Evolutionary conservation across 1,140 invertebrate genomes (phyloP).

Genomic region (Drosophila sulfurigaster): DNA sequence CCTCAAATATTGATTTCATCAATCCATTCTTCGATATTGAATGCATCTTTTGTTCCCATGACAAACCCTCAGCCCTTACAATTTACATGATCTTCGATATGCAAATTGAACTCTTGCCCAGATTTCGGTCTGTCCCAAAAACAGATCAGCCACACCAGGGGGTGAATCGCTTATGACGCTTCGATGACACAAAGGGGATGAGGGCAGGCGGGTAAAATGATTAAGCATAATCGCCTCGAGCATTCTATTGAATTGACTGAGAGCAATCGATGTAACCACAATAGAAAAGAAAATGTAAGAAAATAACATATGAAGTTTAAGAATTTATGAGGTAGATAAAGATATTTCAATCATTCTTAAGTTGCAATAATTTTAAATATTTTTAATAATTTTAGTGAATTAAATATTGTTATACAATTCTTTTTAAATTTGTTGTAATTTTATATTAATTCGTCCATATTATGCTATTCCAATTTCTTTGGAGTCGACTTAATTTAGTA

Average conservation of each 20-base stretch:
- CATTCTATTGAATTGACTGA: conserved; percentile 10
- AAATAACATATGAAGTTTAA: neutral
- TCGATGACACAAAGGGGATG: conserved; percentile 23
- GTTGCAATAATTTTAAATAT: too few species aligned
- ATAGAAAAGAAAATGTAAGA: conserved; percentile 3
- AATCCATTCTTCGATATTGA: conserved; percentile 61
- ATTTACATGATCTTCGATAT: conserved; percentile 61
- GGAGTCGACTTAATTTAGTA: neutral
- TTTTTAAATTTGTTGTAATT: too few species aligned
- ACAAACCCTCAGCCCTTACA: conserved; percentile 57
- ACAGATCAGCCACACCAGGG: conserved; percentile 51
- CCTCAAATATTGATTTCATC: conserved; percentile 80
- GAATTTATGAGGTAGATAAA: conserved; percentile 6
- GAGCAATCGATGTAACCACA: conserved; percentile 46
- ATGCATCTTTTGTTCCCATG: conserved; percentile 80
- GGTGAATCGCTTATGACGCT: conserved; percentile 58
- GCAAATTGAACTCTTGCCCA: conserved; percentile 66
- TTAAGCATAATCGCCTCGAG: conserved; percentile 55
- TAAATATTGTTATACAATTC: too few species aligned
- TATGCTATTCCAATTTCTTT: too few species aligned
- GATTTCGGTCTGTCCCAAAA: conserved; percentile 41
- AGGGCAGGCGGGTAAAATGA: conserved; percentile 49
- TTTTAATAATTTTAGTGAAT: too few species aligned
- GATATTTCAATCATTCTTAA: neutral
- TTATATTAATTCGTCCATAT: too few species aligned